These are phyloP conservation scores for Nansenia antarctica DNA, from an alignment of 2,113 vertebrate genomes.

Conservation along the genomic window DNA sequence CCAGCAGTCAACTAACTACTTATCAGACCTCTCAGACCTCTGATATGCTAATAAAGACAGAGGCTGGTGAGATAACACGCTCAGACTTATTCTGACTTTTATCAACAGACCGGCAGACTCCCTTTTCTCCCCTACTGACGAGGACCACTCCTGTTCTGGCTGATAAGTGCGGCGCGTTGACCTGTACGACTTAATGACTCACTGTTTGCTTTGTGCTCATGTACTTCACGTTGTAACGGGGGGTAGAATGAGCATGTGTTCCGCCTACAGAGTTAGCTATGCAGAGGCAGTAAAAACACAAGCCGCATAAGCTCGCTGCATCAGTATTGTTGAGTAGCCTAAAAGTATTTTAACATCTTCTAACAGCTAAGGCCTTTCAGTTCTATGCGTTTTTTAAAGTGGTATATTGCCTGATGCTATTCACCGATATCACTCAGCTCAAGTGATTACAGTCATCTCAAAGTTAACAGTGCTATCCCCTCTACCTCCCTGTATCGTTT, in stretches of 20 bases:
- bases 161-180: slow-evolving; percentile 48
- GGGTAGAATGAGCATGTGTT: background rate
- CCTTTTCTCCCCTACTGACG: slow-evolving; percentile 3
- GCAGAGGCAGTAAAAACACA: background rate
- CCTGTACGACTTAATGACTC: slow-evolving; percentile 45
- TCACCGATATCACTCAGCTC: too few species aligned
- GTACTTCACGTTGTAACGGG: background rate
- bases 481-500: too few species aligned
- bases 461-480: too few species aligned
- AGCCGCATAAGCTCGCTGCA: too few species aligned
- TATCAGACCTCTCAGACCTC: slow-evolving; percentile 25
- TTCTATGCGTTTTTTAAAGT: too few species aligned
- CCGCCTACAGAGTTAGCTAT: background rate
- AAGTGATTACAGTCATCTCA: too few species aligned
- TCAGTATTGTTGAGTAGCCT: too few species aligned
- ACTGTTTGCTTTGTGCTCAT: slow-evolving; percentile 48
- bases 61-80: slow-evolving; percentile 28
- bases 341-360: too few species aligned
- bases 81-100: slow-evolving; percentile 39
- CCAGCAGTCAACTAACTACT: slow-evolving; percentile 1
- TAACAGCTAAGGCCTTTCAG: too few species aligned
- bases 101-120: slow-evolving; percentile 42
- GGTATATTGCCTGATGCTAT: too few species aligned
- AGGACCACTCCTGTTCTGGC: slow-evolving; percentile 23
- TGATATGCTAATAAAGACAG: slow-evolving; percentile 40